Base-by-base conservation (phyloP, 2,113 vertebrate genomes). In the Heterochromis multidens region DNA sequence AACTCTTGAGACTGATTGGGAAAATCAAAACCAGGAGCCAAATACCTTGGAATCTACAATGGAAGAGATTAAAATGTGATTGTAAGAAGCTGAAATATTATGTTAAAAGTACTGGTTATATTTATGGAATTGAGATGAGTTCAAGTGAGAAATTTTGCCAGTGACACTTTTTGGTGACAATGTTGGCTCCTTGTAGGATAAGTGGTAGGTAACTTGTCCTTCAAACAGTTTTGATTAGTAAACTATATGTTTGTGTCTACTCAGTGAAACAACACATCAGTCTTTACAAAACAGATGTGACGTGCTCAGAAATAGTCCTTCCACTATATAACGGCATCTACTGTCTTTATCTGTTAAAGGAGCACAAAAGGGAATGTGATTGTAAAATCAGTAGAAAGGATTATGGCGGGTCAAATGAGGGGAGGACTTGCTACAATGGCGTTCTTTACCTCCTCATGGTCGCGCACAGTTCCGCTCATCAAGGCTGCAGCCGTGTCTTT, bases 401-500 rank as follows among this genome's bases (percentile, higher is more conserved):
- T 74, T 81, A 87, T 23, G 31, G 83, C 16, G 49, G 87, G 89
- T 93, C 89, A 92, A 86, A 87, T n/a, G 74, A 88, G 77, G 86
- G 77, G 77, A 82, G 79, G 85, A 77, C 43, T n/a, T 12, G 63
- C 70, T 91, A 95, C 93, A 94, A 91, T 94, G 83, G 17, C 21
- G 21, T 93, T 89, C 91, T 93, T 94, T 93, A 89, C 84, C 82
- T 82, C 84, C 82, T 88, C 92, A 93, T 40, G 89, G 91, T 46
- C 90, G 60, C 4, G 0, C 88, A 84, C 86, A 84, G 89, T 89
- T 90, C 86, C 85, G 56, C 82, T 91, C 87, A 94, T 91, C 94
- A 96, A 96, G 94, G 94, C 85, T 94, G 88, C 79, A 78, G 89
- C 67, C 80, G 13, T 61, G 88, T 91, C 91, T 94, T 94, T 91